phyloP scores from a whole-genome alignment of 2,888 invertebrate genomes.

The Cheilosia urbana region DNA sequence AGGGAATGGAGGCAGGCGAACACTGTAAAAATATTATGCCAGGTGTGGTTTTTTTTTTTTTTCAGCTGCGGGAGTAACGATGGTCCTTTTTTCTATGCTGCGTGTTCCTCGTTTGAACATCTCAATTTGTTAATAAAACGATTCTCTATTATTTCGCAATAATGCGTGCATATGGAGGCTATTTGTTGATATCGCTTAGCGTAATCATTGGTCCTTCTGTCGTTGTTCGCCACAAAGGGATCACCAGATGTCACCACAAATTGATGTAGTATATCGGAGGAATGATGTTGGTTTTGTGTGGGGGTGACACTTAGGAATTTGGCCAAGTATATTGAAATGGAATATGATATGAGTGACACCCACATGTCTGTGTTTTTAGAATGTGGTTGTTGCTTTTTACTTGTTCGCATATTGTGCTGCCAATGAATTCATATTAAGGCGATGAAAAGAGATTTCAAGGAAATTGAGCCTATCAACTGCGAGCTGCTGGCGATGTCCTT shows the following conservation, averaged over 20 bases:
- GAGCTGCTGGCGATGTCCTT: conserved; percentile 16
- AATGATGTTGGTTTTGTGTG: conserved; percentile 5
- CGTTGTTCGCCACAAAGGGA: conserved; percentile 22
- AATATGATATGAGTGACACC: conserved; percentile 16
- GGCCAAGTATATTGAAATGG: conserved; percentile 23
- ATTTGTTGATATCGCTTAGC: conserved; percentile 73
- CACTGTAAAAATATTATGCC: conserved; percentile 32
- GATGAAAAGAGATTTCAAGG: conserved; percentile 57
- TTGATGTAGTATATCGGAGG: conserved; percentile 64
- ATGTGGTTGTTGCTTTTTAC: conserved; percentile 4
- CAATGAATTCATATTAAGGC: conserved; percentile 36
- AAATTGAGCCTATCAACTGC: conserved; percentile 42
- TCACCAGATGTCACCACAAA: conserved; percentile 75
- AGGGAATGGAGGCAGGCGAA: background rate
- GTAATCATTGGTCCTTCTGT: conserved; percentile 60
- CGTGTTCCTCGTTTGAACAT: conserved; percentile 48
- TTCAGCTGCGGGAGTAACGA: background rate
- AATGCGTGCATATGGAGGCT: conserved; percentile 73
- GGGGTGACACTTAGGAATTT: conserved; percentile 35
- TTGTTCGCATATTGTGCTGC: conserved; percentile 19
- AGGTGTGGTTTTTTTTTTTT: conserved; percentile 34
- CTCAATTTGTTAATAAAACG: conserved; percentile 72
- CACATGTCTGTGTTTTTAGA: conserved; percentile 21
- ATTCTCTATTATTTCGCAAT: conserved; percentile 73
- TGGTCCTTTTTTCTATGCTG: conserved; percentile 2